phyloP scores from a whole-genome alignment of 1,140 invertebrate species.

The Trichoplusia ni region DNA sequence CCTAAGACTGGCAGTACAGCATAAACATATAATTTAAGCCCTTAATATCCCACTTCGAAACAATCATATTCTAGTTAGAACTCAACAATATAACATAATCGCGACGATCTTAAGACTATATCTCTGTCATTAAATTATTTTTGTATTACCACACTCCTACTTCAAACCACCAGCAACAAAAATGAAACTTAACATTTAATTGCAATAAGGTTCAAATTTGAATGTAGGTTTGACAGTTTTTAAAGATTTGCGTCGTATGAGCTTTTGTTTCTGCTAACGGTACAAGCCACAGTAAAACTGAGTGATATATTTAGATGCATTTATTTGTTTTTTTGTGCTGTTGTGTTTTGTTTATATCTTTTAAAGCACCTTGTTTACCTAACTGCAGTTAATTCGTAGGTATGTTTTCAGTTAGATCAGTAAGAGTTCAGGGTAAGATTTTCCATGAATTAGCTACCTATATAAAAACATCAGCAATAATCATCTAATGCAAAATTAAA shows the following conservation, averaged over 20 bases:
- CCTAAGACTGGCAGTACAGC: too few species aligned
- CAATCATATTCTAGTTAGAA: conserved; percentile 35
- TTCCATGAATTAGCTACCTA: too few species aligned
- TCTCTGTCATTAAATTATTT: conserved; percentile 47
- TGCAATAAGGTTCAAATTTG: background rate
- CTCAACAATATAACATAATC: conserved; percentile 25
- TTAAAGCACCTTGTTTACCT: too few species aligned
- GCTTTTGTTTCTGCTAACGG: conserved; percentile 34
- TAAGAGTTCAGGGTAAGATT: too few species aligned
- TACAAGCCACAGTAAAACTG: conserved; percentile 19
- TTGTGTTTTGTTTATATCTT: background rate
- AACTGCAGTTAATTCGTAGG: too few species aligned
- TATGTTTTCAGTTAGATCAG: too few species aligned
- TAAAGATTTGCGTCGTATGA: background rate
- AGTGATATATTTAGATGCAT: conserved; percentile 21
- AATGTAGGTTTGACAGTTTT: background rate
- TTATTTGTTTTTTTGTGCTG: conserved; percentile 6
- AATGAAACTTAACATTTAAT: background rate
- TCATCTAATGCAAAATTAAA: too few species aligned
- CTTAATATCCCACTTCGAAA: conserved; percentile 28
- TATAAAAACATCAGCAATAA: too few species aligned
- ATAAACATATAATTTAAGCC: conserved; percentile 16
- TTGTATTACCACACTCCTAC: conserved; percentile 30
- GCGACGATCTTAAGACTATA: conserved; percentile 34
- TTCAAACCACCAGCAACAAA: background rate